Evolutionary conservation across 2,888 invertebrate genomes (phyloP).

Genomic region (Rotaria socialis): DNA sequence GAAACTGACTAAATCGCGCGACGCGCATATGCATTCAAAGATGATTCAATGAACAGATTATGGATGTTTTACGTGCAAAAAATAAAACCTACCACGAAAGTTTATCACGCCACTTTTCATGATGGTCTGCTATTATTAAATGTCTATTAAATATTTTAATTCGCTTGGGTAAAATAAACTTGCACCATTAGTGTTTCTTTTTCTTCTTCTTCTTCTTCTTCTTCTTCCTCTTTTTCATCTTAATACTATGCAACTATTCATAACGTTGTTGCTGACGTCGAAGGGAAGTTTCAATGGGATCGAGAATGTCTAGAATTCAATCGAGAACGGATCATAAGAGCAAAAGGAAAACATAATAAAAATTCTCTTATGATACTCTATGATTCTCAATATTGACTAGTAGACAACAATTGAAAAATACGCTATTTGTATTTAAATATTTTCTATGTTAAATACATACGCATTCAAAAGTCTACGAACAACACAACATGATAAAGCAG

Average conservation of each 20-base stretch:
- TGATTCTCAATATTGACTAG: background rate
- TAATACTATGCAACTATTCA: background rate
- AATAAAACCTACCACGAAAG: too few species aligned
- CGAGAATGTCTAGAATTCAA: background rate
- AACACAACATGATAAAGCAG: background rate
- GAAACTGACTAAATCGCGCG: background rate
- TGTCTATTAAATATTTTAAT: background rate
- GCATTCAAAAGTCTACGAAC: background rate
- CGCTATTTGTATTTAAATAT: background rate
- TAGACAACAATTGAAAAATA: background rate
- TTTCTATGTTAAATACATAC: background rate
- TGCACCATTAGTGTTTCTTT: background rate
- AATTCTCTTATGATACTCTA: background rate
- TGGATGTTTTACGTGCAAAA: background rate
- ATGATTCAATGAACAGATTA: background rate
- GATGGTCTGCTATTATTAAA: background rate
- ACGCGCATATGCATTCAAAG: background rate
- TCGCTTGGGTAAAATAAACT: background rate
- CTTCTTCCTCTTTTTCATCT: too few species aligned
- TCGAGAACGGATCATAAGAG: background rate
- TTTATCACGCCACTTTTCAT: too few species aligned
- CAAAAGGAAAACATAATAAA: background rate
- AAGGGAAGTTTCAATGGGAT: background rate
- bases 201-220: background rate
- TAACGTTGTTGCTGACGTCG: background rate